phyloP scores from a whole-genome alignment of 2,113 vertebrate genomes.

The Ibidorhyncha struthersii region DNA sequence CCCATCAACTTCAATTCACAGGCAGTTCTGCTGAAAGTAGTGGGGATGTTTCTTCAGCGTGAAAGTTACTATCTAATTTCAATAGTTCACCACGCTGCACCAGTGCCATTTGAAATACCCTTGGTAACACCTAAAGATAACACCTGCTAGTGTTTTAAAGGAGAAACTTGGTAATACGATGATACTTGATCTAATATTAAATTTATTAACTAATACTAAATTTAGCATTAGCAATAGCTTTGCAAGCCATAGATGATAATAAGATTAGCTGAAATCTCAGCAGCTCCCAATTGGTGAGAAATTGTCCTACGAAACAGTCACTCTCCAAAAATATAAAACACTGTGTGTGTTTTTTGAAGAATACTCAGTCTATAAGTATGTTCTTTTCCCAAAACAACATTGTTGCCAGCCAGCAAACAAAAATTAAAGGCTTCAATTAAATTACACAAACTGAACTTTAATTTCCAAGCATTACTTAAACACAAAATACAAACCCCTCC shows the following conservation, averaged over 20 bases:
- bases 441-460: neutral
- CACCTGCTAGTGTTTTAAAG: neutral
- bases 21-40: neutral
- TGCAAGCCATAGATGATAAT: neutral
- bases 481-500: neutral
- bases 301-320: neutral
- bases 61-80: neutral
- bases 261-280: neutral
- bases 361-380: neutral
- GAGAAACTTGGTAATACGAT: neutral
- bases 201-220: neutral
- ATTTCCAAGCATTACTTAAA: neutral
- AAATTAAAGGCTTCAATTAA: neutral
- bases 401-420: neutral
- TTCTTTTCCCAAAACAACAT: neutral
- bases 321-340: neutral
- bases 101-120: neutral
- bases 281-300: neutral
- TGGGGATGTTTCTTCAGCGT: neutral
- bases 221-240: neutral
- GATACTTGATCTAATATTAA: neutral
- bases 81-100: neutral
- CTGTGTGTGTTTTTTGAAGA: neutral
- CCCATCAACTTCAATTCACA: neutral
- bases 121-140: neutral